phyloP scores from a whole-genome alignment of 2,797 vertebrate genomes.

The Oceanodroma leucorhoa region DNA sequence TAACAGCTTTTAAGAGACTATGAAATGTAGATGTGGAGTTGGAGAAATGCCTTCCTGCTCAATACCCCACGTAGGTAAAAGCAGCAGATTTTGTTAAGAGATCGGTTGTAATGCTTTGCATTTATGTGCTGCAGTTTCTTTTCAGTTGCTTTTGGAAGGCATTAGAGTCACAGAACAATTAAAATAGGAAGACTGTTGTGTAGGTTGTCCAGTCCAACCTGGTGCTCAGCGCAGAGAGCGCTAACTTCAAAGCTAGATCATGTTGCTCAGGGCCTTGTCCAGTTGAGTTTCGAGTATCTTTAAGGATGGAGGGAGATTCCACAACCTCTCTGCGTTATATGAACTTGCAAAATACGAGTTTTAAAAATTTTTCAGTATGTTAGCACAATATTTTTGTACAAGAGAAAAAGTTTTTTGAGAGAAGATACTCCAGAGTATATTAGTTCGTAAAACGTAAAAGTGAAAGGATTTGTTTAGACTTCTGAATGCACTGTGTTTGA shows the following conservation, averaged over 20 bases:
- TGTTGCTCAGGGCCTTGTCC: not conserved
- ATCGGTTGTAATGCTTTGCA: not conserved
- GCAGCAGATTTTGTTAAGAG: not conserved
- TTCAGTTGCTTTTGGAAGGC: not conserved
- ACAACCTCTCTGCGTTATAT: not conserved
- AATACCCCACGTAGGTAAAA: accelerated
- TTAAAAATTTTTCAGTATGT: not conserved
- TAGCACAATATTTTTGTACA: not conserved
- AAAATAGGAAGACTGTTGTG: not conserved
- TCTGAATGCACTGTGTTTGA: not conserved
- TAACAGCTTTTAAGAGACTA: not conserved
- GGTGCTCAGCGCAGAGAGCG: accelerated
- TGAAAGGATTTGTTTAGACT: not conserved
- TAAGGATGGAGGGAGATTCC: not conserved
- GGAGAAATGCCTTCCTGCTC: not conserved
- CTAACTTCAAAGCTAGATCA: not conserved
- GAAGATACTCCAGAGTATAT: not conserved
- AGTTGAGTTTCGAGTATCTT: not conserved
- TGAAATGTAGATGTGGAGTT: not conserved
- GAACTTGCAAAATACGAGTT: not conserved
- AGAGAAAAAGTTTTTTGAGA: not conserved
- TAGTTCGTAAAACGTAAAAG: not conserved
- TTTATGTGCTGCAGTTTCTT: not conserved
- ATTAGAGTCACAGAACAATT: not conserved
- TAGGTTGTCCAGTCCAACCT: not conserved